A percentile compares a stretch with the other conserved stretches of the same genome.
Evolutionary conservation across 2,888 invertebrate genomes (phyloP).

Genomic region (Lithophane leautieri): DNA sequence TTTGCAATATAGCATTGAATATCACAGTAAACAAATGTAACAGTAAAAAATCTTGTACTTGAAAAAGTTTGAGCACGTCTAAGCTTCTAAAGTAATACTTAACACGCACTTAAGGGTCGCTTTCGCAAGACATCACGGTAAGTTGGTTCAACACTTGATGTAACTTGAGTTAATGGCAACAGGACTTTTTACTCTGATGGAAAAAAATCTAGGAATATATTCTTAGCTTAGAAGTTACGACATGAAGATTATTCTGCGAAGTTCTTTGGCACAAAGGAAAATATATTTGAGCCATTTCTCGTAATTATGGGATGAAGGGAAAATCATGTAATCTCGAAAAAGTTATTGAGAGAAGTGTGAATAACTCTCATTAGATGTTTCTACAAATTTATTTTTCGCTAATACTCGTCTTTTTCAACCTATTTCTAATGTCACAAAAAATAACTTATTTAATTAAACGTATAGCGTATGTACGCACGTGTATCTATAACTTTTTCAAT

Average conservation of each 20-base stretch:
- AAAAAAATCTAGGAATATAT: constrained; percentile 45
- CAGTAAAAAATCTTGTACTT: constrained; percentile 65
- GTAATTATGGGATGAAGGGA: constrained; percentile 29
- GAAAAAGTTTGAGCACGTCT: constrained; percentile 70
- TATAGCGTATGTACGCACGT: too few species aligned
- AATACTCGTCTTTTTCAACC: neutral
- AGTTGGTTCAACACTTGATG: constrained; percentile 62
- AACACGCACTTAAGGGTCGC: constrained; percentile 70
- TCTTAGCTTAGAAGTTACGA: constrained; percentile 7
- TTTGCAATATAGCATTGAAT: constrained; percentile 60
- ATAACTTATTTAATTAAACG: constrained; percentile 6
- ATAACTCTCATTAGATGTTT: neutral
- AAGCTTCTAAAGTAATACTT: constrained; percentile 72
- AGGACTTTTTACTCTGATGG: constrained; percentile 58
- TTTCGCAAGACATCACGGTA: constrained; percentile 59
- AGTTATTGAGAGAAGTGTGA: neutral
- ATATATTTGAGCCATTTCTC: constrained; percentile 5
- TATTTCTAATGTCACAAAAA: neutral
- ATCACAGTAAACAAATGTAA: constrained; percentile 66
- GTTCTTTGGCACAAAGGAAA: constrained; percentile 18
- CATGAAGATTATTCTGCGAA: constrained; percentile 11
- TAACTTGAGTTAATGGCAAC: constrained; percentile 66
- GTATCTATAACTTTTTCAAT: neutral
- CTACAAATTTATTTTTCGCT: constrained; percentile 1
- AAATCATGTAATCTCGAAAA: neutral